A percentile compares a stretch with the other conserved stretches of the same genome.
phyloP scores from a whole-genome alignment of 1,140 invertebrate genomes.

The Drosophila rufa region DNA sequence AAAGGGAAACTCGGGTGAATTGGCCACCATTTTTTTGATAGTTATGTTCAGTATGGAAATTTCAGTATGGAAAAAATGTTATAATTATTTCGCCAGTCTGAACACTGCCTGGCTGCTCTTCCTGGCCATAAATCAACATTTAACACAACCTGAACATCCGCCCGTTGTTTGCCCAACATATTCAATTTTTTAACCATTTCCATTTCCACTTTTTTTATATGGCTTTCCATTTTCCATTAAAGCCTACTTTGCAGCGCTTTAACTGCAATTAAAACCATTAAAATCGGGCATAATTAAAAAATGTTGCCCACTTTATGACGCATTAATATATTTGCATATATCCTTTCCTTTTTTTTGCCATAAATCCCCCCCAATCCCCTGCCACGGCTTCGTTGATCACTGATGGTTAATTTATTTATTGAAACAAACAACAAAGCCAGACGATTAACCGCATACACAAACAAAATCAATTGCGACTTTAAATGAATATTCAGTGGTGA shows the following conservation, averaged over 20 bases:
- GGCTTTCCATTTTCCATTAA: conserved; percentile 37
- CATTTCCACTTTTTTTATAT: conserved; percentile 1
- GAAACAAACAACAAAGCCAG: conserved; percentile 30
- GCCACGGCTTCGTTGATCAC: conserved; percentile 27
- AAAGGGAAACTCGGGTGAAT: conserved; percentile 25
- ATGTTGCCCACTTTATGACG: conserved; percentile 53
- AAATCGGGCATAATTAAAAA: conserved; percentile 63
- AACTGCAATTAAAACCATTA: conserved; percentile 60
- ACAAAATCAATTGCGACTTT: conserved; percentile 16
- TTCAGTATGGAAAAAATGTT: no score
- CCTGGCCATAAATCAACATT: conserved; percentile 56
- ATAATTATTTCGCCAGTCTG: conserved; percentile 16
- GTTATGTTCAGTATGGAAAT: conserved; percentile 31
- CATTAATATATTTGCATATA: conserved; percentile 55
- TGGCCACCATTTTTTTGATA: conserved; percentile 16
- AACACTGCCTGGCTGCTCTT: conserved; percentile 5
- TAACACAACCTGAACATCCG: conserved; percentile 44
- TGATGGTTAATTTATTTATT: conserved; percentile 49
- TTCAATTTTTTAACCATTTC: conserved; percentile 38
- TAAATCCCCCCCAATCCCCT: conserved; percentile 8
- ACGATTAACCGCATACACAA: conserved; percentile 29
- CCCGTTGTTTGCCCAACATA: conserved; percentile 27
- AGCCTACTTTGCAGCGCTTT: conserved; percentile 55
- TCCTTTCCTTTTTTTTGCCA: conserved; percentile 39
- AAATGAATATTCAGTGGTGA: conserved; percentile 3